Percentiles rank a stretch among this genome's conserved stretches.
These are phyloP conservation scores for Enoplosus armatus DNA, from an alignment of 2,797 vertebrate species.

Conservation along the genomic window DNA sequence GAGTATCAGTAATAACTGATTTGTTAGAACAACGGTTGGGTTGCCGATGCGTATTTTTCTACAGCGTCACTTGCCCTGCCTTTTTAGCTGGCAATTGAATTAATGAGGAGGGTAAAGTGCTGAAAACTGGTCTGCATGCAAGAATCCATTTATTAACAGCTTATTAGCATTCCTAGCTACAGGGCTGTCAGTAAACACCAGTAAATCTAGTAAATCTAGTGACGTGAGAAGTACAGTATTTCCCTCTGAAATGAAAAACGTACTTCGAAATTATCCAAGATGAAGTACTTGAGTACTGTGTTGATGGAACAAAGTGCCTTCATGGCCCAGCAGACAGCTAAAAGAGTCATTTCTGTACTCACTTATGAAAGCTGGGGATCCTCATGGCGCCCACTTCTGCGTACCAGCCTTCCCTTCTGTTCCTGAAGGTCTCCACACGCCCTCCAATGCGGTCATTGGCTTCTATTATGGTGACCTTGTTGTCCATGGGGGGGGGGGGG, in stretches of 20 bases:
- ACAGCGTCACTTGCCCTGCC: too few species aligned
- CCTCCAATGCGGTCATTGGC: conserved; percentile 87
- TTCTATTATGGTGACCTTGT: conserved; percentile 88
- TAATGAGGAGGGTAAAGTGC: background rate
- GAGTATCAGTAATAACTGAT: too few species aligned
- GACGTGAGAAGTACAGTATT: background rate
- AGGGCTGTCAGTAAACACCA: background rate
- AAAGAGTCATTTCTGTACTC: conserved; percentile 51
- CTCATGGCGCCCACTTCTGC: conserved; percentile 91
- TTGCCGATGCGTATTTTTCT: too few species aligned
- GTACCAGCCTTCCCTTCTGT: conserved; percentile 86
- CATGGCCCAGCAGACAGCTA: too few species aligned
- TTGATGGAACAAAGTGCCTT: background rate
- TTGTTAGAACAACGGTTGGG: too few species aligned
- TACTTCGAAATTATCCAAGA: background rate
- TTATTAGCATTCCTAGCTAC: background rate
- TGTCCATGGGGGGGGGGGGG: background rate
- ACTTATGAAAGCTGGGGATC: conserved; percentile 89
- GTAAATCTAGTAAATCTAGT: background rate
- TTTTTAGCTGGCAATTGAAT: too few species aligned
- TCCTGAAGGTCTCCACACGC: conserved; percentile 87
- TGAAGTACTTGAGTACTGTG: background rate
- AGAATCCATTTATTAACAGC: background rate
- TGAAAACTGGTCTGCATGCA: background rate
- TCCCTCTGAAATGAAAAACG: background rate